phyloP scores from a whole-genome alignment of 1,140 invertebrate genomes.

The Heliconius melpomene region DNA sequence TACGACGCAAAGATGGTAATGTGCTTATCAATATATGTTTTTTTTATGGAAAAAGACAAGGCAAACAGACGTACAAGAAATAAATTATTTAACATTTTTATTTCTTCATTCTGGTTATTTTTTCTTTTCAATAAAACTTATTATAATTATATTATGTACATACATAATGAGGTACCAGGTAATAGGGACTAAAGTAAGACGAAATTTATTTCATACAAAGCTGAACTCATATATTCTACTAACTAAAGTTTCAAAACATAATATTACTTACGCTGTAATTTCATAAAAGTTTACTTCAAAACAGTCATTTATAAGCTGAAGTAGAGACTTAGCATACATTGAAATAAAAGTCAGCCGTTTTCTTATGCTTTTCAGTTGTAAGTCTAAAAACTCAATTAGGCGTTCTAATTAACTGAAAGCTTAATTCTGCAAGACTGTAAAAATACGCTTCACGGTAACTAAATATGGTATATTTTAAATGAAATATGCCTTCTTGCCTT shows the following conservation, averaged over 20 bases:
- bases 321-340: background rate
- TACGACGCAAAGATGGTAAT: no score
- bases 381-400: conserved; percentile 20
- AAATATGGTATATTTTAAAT: conserved; percentile 4
- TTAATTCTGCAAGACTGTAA: background rate
- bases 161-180: background rate
- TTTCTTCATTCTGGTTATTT: no score
- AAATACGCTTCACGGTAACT: background rate
- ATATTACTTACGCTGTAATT: background rate
- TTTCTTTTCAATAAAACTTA: no score
- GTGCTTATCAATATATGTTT: no score
- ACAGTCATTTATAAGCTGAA: background rate
- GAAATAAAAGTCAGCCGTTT: conserved; percentile 1
- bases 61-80: no score
- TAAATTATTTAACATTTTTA: no score
- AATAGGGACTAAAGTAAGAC: background rate
- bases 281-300: conserved; percentile 3
- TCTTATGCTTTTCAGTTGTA: conserved; percentile 9
- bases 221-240: background rate
- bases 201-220: background rate
- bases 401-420: conserved; percentile 15
- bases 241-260: conserved; percentile 4
- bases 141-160: background rate
- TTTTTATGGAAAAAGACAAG: no score
- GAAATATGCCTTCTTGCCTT: background rate